Conservation (phyloP, 2,888 invertebrate species). For the Meteorus cinctellus region DNA sequence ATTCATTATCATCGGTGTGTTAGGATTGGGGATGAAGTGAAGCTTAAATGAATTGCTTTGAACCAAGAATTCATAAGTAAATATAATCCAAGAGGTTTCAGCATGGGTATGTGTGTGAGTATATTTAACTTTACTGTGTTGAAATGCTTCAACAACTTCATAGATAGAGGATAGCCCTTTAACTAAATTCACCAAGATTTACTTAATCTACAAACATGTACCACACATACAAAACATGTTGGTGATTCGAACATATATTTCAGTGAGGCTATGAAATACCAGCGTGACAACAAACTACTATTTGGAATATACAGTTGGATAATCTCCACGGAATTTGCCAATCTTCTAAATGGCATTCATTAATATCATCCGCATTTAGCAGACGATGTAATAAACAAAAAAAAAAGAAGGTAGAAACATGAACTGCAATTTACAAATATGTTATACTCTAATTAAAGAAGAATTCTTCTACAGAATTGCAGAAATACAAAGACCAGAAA, state of each 20-base stretch:
- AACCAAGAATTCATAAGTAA: slow-evolving; percentile 27
- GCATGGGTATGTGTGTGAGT: not conserved
- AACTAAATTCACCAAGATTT: slow-evolving; percentile 19
- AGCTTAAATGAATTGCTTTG: slow-evolving; percentile 40
- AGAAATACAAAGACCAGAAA: not conserved
- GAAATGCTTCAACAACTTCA: slow-evolving; percentile 30
- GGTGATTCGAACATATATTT: not conserved
- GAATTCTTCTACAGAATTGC: not conserved
- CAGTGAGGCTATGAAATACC: not conserved
- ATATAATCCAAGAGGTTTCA: slow-evolving; percentile 11
- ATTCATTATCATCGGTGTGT: slow-evolving; percentile 14
- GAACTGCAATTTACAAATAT: not conserved
- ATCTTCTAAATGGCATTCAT: not conserved
- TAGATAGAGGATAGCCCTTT: slow-evolving; percentile 27
- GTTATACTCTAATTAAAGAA: not conserved
- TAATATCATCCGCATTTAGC: not conserved
- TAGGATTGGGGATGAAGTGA: slow-evolving; percentile 17
- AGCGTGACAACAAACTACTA: not conserved
- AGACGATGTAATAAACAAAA: not conserved
- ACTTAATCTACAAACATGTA: slow-evolving; percentile 6
- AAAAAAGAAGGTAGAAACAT: not conserved
- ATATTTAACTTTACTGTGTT: not conserved
- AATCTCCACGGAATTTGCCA: not conserved
- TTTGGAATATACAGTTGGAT: not conserved
- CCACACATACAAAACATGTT: not conserved